Conservation (phyloP, 1,140 invertebrate species). For the Micrasema longulum region DNA sequence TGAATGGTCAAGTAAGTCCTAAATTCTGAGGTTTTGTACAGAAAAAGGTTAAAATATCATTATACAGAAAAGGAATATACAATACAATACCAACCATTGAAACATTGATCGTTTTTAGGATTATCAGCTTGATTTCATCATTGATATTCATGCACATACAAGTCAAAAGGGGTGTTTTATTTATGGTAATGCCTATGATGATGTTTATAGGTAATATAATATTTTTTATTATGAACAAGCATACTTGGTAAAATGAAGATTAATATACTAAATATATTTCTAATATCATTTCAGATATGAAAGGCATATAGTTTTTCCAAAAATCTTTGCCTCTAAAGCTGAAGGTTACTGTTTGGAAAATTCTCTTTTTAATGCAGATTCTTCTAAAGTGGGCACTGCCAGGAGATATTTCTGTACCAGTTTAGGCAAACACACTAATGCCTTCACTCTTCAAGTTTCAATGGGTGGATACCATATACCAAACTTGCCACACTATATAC, state of each 20-base stretch:
- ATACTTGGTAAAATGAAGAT: not conserved
- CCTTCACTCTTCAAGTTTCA: constrained; percentile 85
- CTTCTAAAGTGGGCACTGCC: constrained; percentile 86
- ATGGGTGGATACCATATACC: constrained; percentile 84
- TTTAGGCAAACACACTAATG: constrained; percentile 79
- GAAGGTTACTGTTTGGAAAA: constrained; percentile 86
- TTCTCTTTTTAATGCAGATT: constrained; percentile 92
- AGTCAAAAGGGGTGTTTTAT: constrained; percentile 94
- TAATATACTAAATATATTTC: not conserved
- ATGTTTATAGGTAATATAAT: constrained; percentile 81
- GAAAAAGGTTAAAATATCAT: too few relatives aligned
- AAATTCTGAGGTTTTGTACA: too few relatives aligned
- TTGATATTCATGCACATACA: constrained; percentile 95
- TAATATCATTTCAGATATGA: constrained; percentile 75
- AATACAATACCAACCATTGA: too few relatives aligned
- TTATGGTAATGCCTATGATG: constrained; percentile 96
- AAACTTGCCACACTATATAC: constrained; percentile 74
- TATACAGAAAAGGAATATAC: too few relatives aligned
- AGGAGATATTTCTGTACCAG: constrained; percentile 79
- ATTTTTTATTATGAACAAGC: too few relatives aligned
- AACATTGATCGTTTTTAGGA: constrained; percentile 57
- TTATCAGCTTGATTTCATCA: constrained; percentile 88
- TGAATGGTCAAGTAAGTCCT: too few relatives aligned
- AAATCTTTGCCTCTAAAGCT: constrained; percentile 85
- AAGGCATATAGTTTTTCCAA: constrained; percentile 89